Conservation (phyloP, 2,797 vertebrate species). For the Moxostoma hubbsi region DNA sequence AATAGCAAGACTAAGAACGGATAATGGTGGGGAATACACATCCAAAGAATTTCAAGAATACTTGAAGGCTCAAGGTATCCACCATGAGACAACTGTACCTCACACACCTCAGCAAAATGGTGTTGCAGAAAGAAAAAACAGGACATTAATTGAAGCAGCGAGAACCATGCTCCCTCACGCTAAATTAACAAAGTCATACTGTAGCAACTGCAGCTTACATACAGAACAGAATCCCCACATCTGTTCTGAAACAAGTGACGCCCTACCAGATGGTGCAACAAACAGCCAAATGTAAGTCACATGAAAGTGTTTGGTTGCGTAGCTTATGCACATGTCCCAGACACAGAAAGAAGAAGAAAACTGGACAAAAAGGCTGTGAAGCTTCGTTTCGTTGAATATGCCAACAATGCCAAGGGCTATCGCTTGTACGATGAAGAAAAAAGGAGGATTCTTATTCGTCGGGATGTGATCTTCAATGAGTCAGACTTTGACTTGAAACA, state of each 20-base stretch:
- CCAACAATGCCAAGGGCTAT: constrained; percentile 51
- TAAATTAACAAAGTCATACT: constrained; percentile 49
- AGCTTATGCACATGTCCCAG: constrained; percentile 55
- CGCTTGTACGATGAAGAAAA: background rate
- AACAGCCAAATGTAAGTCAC: constrained; percentile 55
- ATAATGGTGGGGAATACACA: constrained; percentile 48
- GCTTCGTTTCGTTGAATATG: constrained; percentile 53
- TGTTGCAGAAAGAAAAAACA: constrained; percentile 58
- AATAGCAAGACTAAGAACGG: background rate
- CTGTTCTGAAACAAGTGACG: constrained; percentile 43
- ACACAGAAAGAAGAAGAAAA: constrained; percentile 46
- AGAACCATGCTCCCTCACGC: constrained; percentile 53
- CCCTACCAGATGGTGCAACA: constrained; percentile 53
- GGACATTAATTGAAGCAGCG: constrained; percentile 53
- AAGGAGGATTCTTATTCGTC: constrained; percentile 45
- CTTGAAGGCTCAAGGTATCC: constrained; percentile 58
- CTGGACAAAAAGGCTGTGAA: constrained; percentile 58
- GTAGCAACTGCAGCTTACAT: constrained; percentile 52
- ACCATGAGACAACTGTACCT: constrained; percentile 55
- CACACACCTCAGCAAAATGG: constrained; percentile 57
- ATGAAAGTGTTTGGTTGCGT: constrained; percentile 59
- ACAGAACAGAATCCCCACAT: constrained; percentile 58
- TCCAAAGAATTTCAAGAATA: constrained; percentile 57
- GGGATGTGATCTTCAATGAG: background rate
- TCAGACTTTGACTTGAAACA: background rate